These are phyloP conservation scores for Chaetodon trifascialis DNA, from an alignment of 2,113 vertebrate species.

Conservation along the genomic window DNA sequence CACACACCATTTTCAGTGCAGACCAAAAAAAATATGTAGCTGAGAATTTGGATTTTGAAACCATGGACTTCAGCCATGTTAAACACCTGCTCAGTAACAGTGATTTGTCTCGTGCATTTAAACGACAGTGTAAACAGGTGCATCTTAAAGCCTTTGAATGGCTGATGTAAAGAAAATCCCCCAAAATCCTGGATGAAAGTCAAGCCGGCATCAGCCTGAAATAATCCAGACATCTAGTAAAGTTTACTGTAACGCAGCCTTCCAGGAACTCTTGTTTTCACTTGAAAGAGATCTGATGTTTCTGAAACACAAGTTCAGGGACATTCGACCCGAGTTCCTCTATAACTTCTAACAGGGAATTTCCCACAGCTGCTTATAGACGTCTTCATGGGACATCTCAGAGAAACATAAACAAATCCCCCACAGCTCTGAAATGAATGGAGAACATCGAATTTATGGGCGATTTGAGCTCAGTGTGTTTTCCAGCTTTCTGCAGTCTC, in stretches of 20 bases:
- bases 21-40: background rate
- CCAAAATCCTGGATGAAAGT: background rate
- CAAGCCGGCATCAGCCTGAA: slow-evolving; percentile 10
- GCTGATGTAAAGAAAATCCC: background rate
- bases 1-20: background rate
- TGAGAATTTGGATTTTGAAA: background rate
- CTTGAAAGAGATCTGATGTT: slow-evolving; percentile 12
- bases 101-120: background rate
- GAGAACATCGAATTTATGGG: background rate
- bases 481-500: slow-evolving; percentile 5
- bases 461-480: background rate
- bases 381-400: background rate
- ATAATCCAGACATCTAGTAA: slow-evolving; percentile 18
- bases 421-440: background rate
- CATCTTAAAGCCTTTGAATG: background rate
- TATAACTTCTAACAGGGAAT: background rate
- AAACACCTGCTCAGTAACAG: background rate
- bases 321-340: background rate
- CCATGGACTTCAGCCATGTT: background rate
- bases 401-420: slow-evolving; percentile 31
- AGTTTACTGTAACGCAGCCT: background rate
- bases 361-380: background rate
- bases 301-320: slow-evolving; percentile 1
- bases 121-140: background rate
- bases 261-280: slow-evolving; percentile 20